Evolutionary conservation across 2,797 vertebrate genomes (phyloP).

Genomic region (Dendrocincla tyrannina): DNA sequence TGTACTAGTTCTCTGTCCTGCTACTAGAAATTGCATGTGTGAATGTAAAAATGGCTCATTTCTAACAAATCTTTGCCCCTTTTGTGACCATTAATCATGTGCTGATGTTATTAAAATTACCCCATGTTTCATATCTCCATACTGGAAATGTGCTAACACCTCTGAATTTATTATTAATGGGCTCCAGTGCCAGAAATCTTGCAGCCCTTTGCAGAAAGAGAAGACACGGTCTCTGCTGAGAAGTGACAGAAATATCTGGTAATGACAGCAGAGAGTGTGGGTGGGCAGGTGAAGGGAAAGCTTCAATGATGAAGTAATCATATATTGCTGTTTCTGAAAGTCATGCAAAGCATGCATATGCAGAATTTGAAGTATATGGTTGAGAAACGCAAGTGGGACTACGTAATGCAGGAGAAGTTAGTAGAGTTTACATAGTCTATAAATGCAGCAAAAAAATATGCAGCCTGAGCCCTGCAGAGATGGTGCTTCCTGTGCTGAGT

Average conservation of each 20-base stretch:
- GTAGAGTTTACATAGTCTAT: neutral
- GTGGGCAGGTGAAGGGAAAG: conserved; percentile 15
- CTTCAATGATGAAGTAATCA: neutral
- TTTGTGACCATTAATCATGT: neutral
- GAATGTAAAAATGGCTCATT: neutral
- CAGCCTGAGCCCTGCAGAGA: neutral
- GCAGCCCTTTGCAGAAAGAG: conserved; percentile 18
- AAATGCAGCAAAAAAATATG: neutral
- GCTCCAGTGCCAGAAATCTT: neutral
- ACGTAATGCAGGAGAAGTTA: neutral
- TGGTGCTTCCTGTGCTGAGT: neutral
- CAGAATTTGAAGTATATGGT: neutral
- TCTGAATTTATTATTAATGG: neutral
- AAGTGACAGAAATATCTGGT: conserved; percentile 25
- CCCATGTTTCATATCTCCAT: neutral
- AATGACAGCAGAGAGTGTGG: conserved; percentile 13
- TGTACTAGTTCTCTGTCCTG: neutral
- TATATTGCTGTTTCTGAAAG: neutral
- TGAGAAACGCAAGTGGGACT: neutral
- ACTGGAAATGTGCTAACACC: neutral
- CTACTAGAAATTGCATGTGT: neutral
- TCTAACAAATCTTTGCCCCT: neutral
- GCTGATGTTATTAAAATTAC: neutral
- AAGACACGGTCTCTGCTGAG: conserved; percentile 41
- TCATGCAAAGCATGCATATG: neutral